phyloP scores from a whole-genome alignment of 2,113 vertebrate species.

The Fulmarus glacialis region DNA sequence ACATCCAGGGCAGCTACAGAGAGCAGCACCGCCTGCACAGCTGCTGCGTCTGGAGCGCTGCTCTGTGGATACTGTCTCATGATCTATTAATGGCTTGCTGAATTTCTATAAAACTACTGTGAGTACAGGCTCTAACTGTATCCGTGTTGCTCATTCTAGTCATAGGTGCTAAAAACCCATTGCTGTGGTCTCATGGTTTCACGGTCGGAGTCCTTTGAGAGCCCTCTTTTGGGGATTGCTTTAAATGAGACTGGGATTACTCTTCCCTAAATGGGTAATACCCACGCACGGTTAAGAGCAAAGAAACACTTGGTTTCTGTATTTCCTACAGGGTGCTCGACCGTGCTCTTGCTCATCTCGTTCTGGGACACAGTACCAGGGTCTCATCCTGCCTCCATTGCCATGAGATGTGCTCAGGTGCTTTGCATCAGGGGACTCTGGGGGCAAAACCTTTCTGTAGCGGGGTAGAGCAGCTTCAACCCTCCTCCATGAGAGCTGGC shows the following conservation, averaged over 20 bases:
- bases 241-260: background rate
- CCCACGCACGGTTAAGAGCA: rapidly evolving
- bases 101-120: background rate
- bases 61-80: background rate
- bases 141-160: no score
- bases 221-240: no score
- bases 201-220: background rate
- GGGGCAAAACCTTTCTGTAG: background rate
- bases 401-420: background rate
- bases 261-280: background rate
- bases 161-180: background rate
- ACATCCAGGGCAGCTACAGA: no score
- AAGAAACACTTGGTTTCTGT: background rate
- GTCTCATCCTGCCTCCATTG: background rate
- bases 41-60: rapidly evolving
- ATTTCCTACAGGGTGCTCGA: background rate
- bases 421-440: background rate
- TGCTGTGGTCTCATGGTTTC: background rate
- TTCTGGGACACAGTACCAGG: rapidly evolving
- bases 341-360: rapidly evolving
- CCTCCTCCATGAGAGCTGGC: background rate
- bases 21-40: rapidly evolving
- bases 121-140: background rate
- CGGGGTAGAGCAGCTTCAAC: background rate
- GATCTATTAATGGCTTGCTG: no score